Evolutionary conservation across 2,888 invertebrate genomes (phyloP).

Genomic region (Portevinia maculata): DNA sequence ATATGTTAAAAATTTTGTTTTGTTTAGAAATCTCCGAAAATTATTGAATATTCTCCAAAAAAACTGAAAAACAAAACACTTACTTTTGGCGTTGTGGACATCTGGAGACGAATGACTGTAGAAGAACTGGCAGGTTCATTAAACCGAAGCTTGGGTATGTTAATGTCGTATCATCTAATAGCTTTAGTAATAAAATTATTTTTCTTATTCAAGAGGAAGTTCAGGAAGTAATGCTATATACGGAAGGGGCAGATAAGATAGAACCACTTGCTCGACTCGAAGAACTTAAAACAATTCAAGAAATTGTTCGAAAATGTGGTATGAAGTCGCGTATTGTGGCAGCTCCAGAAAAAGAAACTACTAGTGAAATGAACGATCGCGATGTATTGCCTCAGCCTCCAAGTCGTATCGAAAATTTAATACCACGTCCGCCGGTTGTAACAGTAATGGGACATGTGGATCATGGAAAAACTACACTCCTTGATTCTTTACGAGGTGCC

Average conservation of each 20-base stretch:
- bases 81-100: slow-evolving; percentile 84
- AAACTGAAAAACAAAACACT: slow-evolving; percentile 76
- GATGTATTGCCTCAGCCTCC: slow-evolving; percentile 86
- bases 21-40: slow-evolving; percentile 83
- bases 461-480: slow-evolving; percentile 98
- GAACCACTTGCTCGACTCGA: slow-evolving; percentile 85
- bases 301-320: slow-evolving; percentile 88
- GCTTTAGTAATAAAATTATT: too few relatives aligned
- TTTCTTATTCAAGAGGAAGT: slow-evolving; percentile 82
- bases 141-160: slow-evolving; percentile 86
- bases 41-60: slow-evolving; percentile 85
- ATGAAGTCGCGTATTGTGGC: slow-evolving; percentile 85
- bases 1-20: background rate
- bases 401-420: slow-evolving; percentile 86
- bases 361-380: slow-evolving; percentile 80
- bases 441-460: slow-evolving; percentile 99
- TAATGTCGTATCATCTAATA: background rate
- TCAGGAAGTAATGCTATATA: slow-evolving; percentile 87
- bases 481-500: slow-evolving; percentile 94
- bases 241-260: slow-evolving; percentile 85
- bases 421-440: slow-evolving; percentile 94
- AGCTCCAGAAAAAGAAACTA: slow-evolving; percentile 79
- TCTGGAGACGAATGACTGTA: slow-evolving; percentile 93
- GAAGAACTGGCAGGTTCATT: slow-evolving; percentile 87
- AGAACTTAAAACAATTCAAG: slow-evolving; percentile 86